Evolutionary conservation across 2,888 invertebrate species (phyloP).

Genomic region (Mystacides longicornis): DNA sequence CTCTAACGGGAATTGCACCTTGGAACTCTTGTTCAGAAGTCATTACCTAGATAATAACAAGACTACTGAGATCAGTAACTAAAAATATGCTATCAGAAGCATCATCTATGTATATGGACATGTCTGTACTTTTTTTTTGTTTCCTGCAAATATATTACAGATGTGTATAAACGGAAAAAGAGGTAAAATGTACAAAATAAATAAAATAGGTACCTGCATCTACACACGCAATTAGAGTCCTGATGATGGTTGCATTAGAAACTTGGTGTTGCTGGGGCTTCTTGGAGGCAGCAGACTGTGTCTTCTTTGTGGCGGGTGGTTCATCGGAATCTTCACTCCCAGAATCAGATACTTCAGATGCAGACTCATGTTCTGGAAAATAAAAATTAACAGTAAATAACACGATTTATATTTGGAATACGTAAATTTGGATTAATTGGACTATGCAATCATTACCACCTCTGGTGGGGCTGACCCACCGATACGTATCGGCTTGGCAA

Average conservation of each 20-base stretch:
- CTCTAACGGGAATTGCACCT: too few species aligned
- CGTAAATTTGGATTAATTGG: too few species aligned
- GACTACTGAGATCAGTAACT: too few species aligned
- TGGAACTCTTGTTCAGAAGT: too few species aligned
- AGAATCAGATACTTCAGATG: conserved; percentile 3
- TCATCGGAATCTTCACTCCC: conserved; percentile 11
- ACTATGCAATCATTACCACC: too few species aligned
- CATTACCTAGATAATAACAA: too few species aligned
- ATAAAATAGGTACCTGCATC: conserved; percentile 34
- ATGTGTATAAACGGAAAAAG: neutral
- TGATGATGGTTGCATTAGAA: conserved; percentile 39
- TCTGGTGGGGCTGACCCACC: too few species aligned
- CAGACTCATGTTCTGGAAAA: neutral
- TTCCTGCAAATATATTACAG: neutral
- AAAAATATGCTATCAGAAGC: too few species aligned
- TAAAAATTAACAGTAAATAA: neutral
- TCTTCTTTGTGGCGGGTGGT: neutral
- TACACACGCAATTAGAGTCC: conserved; percentile 39
- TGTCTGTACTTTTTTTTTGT: neutral
- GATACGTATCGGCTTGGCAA: too few species aligned
- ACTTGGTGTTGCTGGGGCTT: conserved; percentile 23
- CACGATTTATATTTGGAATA: neutral
- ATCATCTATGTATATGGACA: neutral
- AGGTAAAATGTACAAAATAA: neutral
- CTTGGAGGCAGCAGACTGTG: conserved; percentile 11